Base-by-base conservation (phyloP, 2,888 invertebrate species). In the Allolobophora icterica region DNA sequence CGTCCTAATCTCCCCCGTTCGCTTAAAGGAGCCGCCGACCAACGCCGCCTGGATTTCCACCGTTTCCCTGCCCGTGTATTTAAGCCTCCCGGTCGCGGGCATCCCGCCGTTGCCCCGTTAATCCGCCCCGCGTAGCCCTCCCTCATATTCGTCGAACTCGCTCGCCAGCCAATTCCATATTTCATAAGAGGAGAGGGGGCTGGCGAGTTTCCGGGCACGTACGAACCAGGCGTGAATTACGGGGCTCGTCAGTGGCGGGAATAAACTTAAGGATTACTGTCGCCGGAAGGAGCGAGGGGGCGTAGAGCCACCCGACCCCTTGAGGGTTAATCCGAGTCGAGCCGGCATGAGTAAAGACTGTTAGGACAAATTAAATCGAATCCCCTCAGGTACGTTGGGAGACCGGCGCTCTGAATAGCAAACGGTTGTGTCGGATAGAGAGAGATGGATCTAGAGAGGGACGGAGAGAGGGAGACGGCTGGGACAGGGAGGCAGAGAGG, bases 241-340 rank as follows among this genome's bases (percentile, higher is more conserved):
- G 3, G 30, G 71, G n/a, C n/a, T n/a, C 71, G 71, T 30, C 71
- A 11, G 11, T n/a, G 71, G 8, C 71, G n/a, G n/a, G 71, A 71
- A 71, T 71, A 71, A 71, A 71, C 71, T 71, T n/a, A 71, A 71
- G 71, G 71, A 71, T 71, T 71, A 71, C 71, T 71, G 71, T 71
- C 30, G 71, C 71, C 1, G 30, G 71, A 71, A 2, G 71, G 71
- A 71, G 71, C 30, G 71, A 71, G n/a, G 71, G 58, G 71, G 71
- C 71, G 71, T n/a, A 11, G 71, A 13, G 71, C 71, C 71, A n/a
- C 71, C 71, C 71, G 71, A n/a, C 71, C 71, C 71, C 71, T 71
- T 13, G 71, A 71, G 71, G 71, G 71, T 71, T 71, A 71, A 71
- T 71, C 71, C 71, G 71, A 71, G 71, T n/a, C 71, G n/a, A 71